These are phyloP conservation scores for Megaustenia siamemsis DNA, from an alignment of 2,888 invertebrate genomes.

Conservation along the genomic window DNA sequence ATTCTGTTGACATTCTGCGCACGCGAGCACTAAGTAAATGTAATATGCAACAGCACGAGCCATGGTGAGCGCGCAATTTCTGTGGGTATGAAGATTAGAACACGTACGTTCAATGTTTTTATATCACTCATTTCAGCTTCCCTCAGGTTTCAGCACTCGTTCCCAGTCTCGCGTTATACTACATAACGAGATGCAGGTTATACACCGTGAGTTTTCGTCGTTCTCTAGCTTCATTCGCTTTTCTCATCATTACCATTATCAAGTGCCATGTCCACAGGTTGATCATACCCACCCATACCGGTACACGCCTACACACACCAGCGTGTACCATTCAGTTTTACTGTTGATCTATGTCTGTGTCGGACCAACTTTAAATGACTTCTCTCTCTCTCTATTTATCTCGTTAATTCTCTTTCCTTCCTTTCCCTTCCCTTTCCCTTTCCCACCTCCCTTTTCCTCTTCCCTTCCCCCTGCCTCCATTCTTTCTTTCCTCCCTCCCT, in stretches of 20 bases:
- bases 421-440: not conserved
- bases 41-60: slow-evolving; percentile 12
- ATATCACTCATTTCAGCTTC: not conserved
- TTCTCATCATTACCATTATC: too few species aligned
- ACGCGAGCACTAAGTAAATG: not conserved
- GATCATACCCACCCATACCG: too few species aligned
- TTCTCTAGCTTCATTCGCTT: too few species aligned
- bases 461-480: not conserved
- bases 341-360: too few species aligned
- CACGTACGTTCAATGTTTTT: not conserved
- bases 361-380: too few species aligned
- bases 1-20: not conserved
- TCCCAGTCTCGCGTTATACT: not conserved
- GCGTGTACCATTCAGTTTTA: too few species aligned
- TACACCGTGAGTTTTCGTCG: too few species aligned
- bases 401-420: not conserved
- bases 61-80: not conserved
- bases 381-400: not conserved
- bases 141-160: not conserved
- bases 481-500: not conserved
- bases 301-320: too few species aligned
- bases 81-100: too few species aligned
- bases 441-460: not conserved
- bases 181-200: too few species aligned
- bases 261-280: too few species aligned